phyloP scores from a whole-genome alignment of 53 echinoderm and acorn worm species.

The Zoroaster sp. region DNA sequence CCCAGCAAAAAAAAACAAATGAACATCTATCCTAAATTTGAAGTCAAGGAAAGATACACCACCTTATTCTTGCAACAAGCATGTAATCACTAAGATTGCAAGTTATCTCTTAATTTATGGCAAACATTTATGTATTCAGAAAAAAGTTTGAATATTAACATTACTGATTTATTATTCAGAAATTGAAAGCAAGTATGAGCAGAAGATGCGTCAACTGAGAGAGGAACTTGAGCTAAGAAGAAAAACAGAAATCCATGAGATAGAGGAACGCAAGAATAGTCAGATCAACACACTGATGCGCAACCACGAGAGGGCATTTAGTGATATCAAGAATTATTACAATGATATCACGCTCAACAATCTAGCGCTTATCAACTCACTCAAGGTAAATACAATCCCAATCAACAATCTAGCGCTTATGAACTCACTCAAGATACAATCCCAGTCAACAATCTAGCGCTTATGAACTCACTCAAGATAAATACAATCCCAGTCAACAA shows the following conservation, averaged over 20 bases:
- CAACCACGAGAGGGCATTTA: constrained; percentile 97
- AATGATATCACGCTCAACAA: constrained; percentile 99
- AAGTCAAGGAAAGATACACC: too few relatives aligned
- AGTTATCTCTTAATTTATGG: too few relatives aligned
- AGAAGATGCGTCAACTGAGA: constrained; percentile 90
- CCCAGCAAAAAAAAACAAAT: too few relatives aligned
- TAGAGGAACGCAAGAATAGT: constrained; percentile 96
- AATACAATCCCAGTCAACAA: too few relatives aligned
- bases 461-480: too few relatives aligned
- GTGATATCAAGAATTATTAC: constrained; percentile 99
- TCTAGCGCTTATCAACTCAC: constrained; percentile 95
- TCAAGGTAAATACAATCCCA: constrained; percentile 95
- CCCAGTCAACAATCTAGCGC: too few relatives aligned
- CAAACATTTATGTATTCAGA: not conserved
- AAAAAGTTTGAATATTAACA: not conserved
- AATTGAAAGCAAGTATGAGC: constrained; percentile 97
- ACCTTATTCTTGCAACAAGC: too few relatives aligned
- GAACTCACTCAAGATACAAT: too few relatives aligned
- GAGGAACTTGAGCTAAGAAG: constrained; percentile 90
- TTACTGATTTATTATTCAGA: constrained; percentile 34
- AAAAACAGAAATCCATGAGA: constrained; percentile 98
- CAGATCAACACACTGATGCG: constrained; percentile 99
- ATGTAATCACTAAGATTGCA: too few relatives aligned
- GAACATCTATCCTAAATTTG: too few relatives aligned
- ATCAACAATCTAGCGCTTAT: too few relatives aligned